Percentiles rank a stretch among this genome's conserved stretches.
Conservation (phyloP, 2,797 vertebrate species). For the Phataginus tricuspis region DNA sequence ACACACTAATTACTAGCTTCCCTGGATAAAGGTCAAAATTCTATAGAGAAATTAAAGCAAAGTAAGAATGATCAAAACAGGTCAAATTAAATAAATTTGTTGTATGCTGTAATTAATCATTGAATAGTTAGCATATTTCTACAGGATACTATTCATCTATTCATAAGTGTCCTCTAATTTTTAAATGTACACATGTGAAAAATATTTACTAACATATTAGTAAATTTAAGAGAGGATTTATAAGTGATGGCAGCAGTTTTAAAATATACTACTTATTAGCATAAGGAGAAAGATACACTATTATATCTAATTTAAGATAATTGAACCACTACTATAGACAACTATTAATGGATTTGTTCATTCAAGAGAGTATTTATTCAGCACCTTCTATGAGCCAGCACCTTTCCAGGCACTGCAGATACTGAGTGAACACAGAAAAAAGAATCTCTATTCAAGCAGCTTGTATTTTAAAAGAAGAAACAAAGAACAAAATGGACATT, state of each 20-base stretch:
- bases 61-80: background rate
- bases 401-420: background rate
- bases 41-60: background rate
- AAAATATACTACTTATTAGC: background rate
- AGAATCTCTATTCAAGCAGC: background rate
- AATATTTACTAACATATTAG: background rate
- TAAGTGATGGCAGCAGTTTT: background rate
- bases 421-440: background rate
- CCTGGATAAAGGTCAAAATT: background rate
- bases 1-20: background rate
- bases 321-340: background rate
- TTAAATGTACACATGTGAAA: background rate
- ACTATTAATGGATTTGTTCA: background rate
- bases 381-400: background rate
- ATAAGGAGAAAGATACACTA: background rate
- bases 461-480: background rate
- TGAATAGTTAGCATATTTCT: background rate
- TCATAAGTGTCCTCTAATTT: background rate
- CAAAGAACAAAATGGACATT: background rate
- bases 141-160: background rate
- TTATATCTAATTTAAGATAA: background rate
- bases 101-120: background rate
- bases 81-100: background rate
- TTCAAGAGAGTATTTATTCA: background rate
- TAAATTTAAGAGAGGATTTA: background rate